These are phyloP conservation scores for Gorsachius magnificus DNA, from an alignment of 2,797 vertebrate species.

Conservation along the genomic window DNA sequence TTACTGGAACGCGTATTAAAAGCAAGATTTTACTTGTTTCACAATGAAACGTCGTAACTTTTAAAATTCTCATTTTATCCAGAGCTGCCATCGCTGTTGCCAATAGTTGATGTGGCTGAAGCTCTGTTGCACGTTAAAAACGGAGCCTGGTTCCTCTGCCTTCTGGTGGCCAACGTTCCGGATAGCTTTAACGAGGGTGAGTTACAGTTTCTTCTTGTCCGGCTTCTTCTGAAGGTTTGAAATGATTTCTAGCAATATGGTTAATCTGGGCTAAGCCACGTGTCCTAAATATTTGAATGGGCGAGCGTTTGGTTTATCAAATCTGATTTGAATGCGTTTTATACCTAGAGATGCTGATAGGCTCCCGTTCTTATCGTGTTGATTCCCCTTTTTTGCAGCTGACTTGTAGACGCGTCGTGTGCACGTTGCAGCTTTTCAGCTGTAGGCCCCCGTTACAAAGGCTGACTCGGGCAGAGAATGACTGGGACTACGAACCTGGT, in stretches of 20 bases:
- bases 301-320: not conserved
- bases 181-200: constrained; percentile 99
- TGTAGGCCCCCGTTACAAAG: not conserved
- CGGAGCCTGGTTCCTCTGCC: constrained; percentile 97
- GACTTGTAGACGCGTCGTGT: fast-evolving
- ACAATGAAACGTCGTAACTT: not conserved
- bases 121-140: constrained; percentile 94
- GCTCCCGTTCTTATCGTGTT: fast-evolving
- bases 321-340: not conserved
- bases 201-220: not conserved
- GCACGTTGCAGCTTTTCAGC: not conserved
- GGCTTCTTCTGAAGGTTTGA: not conserved
- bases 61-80: not conserved
- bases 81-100: constrained; percentile 94
- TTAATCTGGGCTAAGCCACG: not conserved
- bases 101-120: constrained; percentile 95
- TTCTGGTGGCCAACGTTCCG: constrained; percentile 96
- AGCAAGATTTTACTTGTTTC: not conserved
- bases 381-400: not conserved
- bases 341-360: not conserved
- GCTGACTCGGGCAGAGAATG: not conserved
- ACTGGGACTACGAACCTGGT: not conserved
- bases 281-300: fast-evolving
- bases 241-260: not conserved
- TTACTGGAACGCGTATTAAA: not conserved